phyloP scores from a whole-genome alignment of 2,888 invertebrate genomes.

The Notocelia uddmanniana region DNA sequence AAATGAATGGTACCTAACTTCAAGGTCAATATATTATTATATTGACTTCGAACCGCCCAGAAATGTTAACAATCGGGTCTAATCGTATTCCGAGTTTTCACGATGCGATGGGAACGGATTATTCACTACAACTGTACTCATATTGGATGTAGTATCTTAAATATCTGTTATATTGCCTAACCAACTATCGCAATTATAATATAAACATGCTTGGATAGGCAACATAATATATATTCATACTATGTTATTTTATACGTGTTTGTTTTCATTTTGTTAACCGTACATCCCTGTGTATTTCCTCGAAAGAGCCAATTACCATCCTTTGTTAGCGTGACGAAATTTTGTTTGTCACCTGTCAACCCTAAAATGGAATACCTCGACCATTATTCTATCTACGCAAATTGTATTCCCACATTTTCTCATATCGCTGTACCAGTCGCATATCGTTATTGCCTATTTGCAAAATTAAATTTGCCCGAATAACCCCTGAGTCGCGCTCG shows the following conservation, averaged over 20 bases:
- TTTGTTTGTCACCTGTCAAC: constrained; percentile 37
- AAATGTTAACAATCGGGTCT: no score
- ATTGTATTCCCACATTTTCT: constrained; percentile 40
- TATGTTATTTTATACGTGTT: no score
- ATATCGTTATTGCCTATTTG: constrained; percentile 46
- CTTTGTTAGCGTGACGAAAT: constrained; percentile 17
- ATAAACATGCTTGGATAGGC: neutral
- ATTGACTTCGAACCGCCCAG: no score
- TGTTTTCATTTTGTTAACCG: neutral
- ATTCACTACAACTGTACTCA: no score
- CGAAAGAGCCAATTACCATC: constrained; percentile 20
- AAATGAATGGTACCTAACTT: no score
- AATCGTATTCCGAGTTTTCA: no score
- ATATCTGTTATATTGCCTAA: no score
- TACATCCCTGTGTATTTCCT: neutral
- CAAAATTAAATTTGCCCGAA: constrained; percentile 45
- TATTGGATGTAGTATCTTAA: no score
- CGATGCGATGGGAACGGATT: no score
- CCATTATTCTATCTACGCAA: constrained; percentile 40
- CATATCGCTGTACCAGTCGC: constrained; percentile 43
- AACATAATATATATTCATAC: no score
- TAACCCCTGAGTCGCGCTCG: constrained; percentile 43
- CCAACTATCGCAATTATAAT: neutral
- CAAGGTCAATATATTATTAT: no score
- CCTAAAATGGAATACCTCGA: constrained; percentile 12